Percentiles rank a stretch among this genome's conserved stretches.
Evolutionary conservation across 2,797 vertebrate genomes (phyloP).

Genomic region (Pangasius mekongensis): DNA sequence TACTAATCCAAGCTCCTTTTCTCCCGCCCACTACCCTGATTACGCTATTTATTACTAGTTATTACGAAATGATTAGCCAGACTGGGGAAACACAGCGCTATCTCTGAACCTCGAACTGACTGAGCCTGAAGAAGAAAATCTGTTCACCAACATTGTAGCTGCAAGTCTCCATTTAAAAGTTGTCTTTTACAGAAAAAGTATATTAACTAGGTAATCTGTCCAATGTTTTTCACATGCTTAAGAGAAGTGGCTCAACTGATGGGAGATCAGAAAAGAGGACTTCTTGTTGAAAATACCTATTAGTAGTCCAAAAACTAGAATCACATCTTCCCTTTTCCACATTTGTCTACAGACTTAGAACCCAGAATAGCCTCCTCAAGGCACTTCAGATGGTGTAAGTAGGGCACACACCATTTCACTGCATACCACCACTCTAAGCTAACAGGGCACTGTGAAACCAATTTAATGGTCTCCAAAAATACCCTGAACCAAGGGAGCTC

Average conservation of each 20-base stretch:
- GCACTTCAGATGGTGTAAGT: constrained; percentile 57
- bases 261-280: not conserved
- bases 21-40: no score
- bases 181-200: not conserved
- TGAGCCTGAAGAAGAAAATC: not conserved
- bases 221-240: not conserved
- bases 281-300: constrained; percentile 22
- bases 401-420: constrained; percentile 56
- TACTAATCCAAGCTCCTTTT: not conserved
- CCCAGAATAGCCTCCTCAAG: constrained; percentile 58
- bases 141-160: not conserved
- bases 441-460: constrained; percentile 52
- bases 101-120: not conserved
- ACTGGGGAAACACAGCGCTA: not conserved
- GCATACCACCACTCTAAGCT: constrained; percentile 42
- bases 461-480: constrained; percentile 65
- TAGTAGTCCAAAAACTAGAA: constrained; percentile 43
- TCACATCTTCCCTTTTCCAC: not conserved
- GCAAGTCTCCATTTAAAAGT: not conserved
- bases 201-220: not conserved
- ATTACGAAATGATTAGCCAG: no score
- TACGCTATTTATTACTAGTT: no score
- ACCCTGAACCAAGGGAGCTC: constrained; percentile 54
- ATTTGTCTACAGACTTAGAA: constrained; percentile 41
- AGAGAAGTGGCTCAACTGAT: not conserved